Base-by-base conservation (phyloP, 1,140 invertebrate genomes). In the Agrypnia vestita region DNA sequence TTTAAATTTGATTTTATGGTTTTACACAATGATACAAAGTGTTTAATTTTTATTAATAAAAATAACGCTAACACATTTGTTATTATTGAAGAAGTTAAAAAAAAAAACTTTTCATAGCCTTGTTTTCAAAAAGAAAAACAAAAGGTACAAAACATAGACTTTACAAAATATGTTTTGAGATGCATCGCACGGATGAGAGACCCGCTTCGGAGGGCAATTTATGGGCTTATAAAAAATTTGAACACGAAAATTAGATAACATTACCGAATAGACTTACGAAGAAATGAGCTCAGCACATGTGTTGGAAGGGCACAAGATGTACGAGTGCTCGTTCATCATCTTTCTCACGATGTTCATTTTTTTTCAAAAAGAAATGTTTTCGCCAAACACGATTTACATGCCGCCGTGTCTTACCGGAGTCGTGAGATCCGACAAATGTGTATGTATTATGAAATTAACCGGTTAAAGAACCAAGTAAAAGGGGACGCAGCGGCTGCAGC, bases 351-450 rank as follows among this genome's bases (percentile, higher is more conserved):
- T 69, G 43, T 15, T 69, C 25, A 3, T 67, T 69, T 49, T 46
- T 17, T 69, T 69, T 47, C 43, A 69, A 69, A 69, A 17, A 69
- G 64, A 69, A 69, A 69, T 69, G 64, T 69, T 69, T 69, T 69
- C 64, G 64, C 64, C 64, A 69, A 47, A 69, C 64, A 69, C 64
- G 64, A 69, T 69, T 69, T 69, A 69, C 64, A 49, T 69, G 64
- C 43, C 17, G 64, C 64, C 64, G 64, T 69, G 64, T 69, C 44
- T 69, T 69, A 69, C 64, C 64, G 64, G 1, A 69, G 44, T 69
- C 64, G 64, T 69, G 64, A 46, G 43, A 35, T 6, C 6, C 25
- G 25, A 35, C 25, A 35, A 35, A 35, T 35, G 6, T 35, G 25
- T 35, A 35, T 35, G 6, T 35, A 35, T 35, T 35, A 35, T 35